Conservation (phyloP, 1,140 invertebrate species). For the Scaptomyza hsui region DNA sequence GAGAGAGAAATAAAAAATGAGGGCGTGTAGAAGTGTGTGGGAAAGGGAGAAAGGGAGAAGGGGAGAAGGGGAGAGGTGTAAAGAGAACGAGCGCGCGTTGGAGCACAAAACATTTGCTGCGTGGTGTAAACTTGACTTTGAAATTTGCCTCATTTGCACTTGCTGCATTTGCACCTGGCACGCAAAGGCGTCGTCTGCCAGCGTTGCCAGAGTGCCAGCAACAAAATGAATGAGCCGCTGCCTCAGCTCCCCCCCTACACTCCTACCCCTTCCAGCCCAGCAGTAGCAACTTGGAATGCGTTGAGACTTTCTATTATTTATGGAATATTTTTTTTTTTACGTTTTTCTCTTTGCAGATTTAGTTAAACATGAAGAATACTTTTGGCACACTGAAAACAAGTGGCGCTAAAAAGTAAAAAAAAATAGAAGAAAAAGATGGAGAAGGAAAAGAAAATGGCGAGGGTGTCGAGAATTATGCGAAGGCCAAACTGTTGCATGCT, state of each 20-base stretch:
- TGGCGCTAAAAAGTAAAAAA: background rate
- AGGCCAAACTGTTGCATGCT: constrained; percentile 64
- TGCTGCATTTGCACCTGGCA: constrained; percentile 60
- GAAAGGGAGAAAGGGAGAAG: constrained; percentile 1
- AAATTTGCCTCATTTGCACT: constrained; percentile 80
- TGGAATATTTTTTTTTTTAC: constrained; percentile 12
- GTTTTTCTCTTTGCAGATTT: constrained; percentile 5
- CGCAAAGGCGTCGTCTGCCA: background rate
- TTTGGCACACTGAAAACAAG: constrained; percentile 41
- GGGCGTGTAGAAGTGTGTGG: background rate
- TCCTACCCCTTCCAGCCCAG: background rate
- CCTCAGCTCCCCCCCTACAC: background rate
- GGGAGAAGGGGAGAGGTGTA: background rate
- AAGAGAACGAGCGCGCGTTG: constrained; percentile 39
- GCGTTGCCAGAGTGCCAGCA: constrained; percentile 3
- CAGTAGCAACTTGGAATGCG: constrained; percentile 6
- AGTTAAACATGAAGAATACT: constrained; percentile 25
- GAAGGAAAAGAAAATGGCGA: background rate
- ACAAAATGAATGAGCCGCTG: background rate
- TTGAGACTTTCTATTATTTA: constrained; percentile 14
- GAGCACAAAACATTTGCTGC: constrained; percentile 76
- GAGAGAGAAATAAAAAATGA: constrained; percentile 2
- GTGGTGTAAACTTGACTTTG: constrained; percentile 81
- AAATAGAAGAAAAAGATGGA: background rate
- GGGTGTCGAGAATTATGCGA: constrained; percentile 7